phyloP scores from a whole-genome alignment of 2,797 vertebrate species.

The Gambusia yucatana region DNA sequence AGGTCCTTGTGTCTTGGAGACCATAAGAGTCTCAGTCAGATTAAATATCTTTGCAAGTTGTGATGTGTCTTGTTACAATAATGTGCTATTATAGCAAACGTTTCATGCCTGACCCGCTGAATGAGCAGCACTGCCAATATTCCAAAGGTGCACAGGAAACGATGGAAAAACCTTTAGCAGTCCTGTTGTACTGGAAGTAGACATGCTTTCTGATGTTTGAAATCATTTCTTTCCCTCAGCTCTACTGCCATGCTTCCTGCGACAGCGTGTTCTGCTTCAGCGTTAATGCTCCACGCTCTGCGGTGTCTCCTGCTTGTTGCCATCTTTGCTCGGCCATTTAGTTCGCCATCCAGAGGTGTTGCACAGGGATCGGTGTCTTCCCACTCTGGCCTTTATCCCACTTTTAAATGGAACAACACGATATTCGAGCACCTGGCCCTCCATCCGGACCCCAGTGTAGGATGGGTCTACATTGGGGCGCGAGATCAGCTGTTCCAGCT shows the following conservation, averaged over 20 bases:
- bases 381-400: constrained; percentile 71
- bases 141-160: neutral
- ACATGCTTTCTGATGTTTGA: constrained; percentile 24
- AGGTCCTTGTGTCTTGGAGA: neutral
- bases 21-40: neutral
- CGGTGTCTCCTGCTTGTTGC: constrained; percentile 74
- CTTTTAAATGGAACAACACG: constrained; percentile 83
- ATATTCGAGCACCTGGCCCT: constrained; percentile 91
- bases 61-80: neutral
- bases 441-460: constrained; percentile 86
- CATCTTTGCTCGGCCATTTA: constrained; percentile 16
- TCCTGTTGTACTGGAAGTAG: neutral
- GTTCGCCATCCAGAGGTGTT: constrained; percentile 7
- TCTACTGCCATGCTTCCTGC: constrained; percentile 88
- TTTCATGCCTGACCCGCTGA: neutral
- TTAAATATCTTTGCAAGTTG: neutral
- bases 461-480: constrained; percentile 92
- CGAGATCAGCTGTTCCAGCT: constrained; percentile 93
- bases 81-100: neutral
- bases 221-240: constrained; percentile 72
- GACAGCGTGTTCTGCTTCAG: constrained; percentile 67
- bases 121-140: neutral
- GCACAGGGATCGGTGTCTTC: constrained; percentile 45
- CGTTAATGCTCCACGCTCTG: constrained; percentile 67
- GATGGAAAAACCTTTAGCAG: neutral